These are phyloP conservation scores for Mythimna lalbum DNA, from an alignment of 2,888 invertebrate species.

Conservation along the genomic window DNA sequence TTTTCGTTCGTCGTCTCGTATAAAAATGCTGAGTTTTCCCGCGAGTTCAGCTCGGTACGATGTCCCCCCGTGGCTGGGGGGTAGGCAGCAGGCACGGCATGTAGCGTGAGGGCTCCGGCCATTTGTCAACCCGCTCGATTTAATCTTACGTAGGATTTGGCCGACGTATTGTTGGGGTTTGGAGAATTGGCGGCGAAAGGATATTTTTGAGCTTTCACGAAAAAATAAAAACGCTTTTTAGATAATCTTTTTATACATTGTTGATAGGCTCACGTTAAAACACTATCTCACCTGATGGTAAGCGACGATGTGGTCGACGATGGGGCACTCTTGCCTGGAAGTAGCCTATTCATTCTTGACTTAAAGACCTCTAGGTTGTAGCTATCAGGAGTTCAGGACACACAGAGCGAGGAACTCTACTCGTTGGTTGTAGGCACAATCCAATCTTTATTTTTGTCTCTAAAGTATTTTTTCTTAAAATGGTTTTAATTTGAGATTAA, in stretches of 20 bases:
- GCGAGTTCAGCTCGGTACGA: constrained; percentile 16
- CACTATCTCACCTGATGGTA: no score
- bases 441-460: neutral
- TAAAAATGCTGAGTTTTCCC: constrained; percentile 48
- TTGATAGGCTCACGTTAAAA: no score
- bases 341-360: no score
- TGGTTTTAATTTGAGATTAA: no score
- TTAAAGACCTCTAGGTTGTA: no score
- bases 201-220: neutral
- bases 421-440: no score
- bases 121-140: constrained; percentile 70
- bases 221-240: neutral
- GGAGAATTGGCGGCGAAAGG: constrained; percentile 50
- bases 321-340: no score
- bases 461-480: neutral
- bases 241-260: neutral
- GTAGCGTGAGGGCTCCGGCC: constrained; percentile 67
- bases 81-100: constrained; percentile 62
- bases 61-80: constrained; percentile 31
- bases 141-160: constrained; percentile 61
- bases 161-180: constrained; percentile 61
- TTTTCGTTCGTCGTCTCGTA: constrained; percentile 17
- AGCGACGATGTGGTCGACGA: no score
- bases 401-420: no score
- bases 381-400: no score